A percentile compares a stretch with the other conserved stretches of the same genome.
Evolutionary conservation across 2,888 invertebrate species (phyloP).

Genomic region (Antitype chi): DNA sequence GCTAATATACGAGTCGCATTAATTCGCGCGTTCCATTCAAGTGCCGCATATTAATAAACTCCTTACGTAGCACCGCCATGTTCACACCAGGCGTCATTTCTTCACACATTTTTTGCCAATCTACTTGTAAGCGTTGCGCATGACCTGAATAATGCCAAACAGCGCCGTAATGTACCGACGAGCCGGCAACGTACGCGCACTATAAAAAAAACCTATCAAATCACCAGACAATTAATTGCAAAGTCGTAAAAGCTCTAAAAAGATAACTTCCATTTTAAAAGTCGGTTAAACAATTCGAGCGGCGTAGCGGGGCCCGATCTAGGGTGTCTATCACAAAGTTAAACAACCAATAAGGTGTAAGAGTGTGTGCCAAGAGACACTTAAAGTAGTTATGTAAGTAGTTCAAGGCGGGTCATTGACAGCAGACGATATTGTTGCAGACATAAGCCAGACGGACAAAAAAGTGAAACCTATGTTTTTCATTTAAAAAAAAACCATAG

Average conservation of each 20-base stretch:
- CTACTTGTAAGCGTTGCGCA: conserved; percentile 53
- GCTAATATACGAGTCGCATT: conserved; percentile 51
- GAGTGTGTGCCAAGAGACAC: conserved; percentile 71
- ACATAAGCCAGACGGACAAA: conserved; percentile 88
- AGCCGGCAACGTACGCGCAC: conserved; percentile 39
- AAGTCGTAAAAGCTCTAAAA: conserved; percentile 61
- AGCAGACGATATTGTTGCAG: conserved; percentile 83
- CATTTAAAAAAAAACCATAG: conserved; percentile 70
- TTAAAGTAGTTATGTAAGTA: conserved; percentile 82
- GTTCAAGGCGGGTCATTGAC: conserved; percentile 89
- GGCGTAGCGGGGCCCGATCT: conserved; percentile 67
- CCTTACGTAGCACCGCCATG: conserved; percentile 40
- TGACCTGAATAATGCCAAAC: conserved; percentile 56
- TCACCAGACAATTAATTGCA: conserved; percentile 61
- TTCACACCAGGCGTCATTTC: conserved; percentile 45
- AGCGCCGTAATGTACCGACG: conserved; percentile 26
- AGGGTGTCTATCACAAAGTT: conserved; percentile 66
- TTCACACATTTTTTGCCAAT: conserved; percentile 61
- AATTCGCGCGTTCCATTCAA: conserved; percentile 46
- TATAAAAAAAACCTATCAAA: conserved; percentile 60
- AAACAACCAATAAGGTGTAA: conserved; percentile 71
- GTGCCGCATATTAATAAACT: conserved; percentile 60
- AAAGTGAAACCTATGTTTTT: conserved; percentile 88
- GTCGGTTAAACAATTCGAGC: conserved; percentile 59
- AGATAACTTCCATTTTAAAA: conserved; percentile 59